Evolutionary conservation across 2,113 vertebrate species (phyloP).

Genomic region (Pristiophorus japonicus): DNA sequence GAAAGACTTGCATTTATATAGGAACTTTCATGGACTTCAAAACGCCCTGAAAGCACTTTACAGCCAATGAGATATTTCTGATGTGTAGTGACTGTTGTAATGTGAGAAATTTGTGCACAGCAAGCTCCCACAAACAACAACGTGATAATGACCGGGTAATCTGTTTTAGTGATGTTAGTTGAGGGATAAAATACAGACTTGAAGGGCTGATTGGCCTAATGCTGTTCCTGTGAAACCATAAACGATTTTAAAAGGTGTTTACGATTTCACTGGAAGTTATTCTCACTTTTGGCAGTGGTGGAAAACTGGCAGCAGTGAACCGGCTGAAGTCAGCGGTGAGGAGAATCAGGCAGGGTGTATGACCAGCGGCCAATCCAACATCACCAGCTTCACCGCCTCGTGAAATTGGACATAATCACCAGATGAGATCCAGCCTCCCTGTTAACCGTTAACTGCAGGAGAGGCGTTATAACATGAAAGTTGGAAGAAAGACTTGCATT

Average conservation of each 20-base stretch:
- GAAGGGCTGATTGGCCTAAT: not conserved
- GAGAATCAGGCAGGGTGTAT: not conserved
- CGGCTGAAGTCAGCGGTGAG: not conserved
- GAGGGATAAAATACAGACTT: not conserved
- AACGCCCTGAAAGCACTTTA: not conserved
- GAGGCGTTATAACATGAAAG: too few species aligned
- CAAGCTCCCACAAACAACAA: not conserved
- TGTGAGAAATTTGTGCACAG: not conserved
- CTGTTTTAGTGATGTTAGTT: not conserved
- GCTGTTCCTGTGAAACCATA: not conserved
- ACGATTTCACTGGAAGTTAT: not conserved
- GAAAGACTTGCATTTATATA: not conserved
- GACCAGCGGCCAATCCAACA: too few species aligned
- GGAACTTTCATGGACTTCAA: not conserved
- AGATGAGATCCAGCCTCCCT: too few species aligned
- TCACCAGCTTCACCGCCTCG: too few species aligned
- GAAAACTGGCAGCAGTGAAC: not conserved
- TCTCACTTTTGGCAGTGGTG: not conserved
- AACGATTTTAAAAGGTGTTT: too few species aligned
- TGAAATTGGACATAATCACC: not conserved
- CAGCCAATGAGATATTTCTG: not conserved
- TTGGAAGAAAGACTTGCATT: too few species aligned
- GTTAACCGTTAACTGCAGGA: not conserved
- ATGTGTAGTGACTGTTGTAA: not conserved
- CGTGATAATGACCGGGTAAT: not conserved